Evolutionary conservation across 2,113 vertebrate genomes (phyloP).

Genomic region (Mastomys coucha): DNA sequence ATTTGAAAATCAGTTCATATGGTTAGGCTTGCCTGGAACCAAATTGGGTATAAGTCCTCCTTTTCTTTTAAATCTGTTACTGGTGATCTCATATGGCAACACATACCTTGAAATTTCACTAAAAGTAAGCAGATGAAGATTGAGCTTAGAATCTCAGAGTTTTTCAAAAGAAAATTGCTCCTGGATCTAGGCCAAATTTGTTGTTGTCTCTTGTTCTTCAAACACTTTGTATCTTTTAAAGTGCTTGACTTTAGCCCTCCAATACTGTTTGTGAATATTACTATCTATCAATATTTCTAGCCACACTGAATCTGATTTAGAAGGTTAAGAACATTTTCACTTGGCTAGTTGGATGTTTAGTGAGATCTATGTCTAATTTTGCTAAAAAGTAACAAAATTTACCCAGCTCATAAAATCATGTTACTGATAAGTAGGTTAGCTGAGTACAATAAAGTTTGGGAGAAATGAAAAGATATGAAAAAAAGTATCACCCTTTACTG

Average conservation of each 20-base stretch:
- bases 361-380: constrained; percentile 52
- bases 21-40: background rate
- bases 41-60: background rate
- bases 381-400: constrained; percentile 39
- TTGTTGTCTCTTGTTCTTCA: constrained; percentile 43
- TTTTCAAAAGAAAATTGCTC: constrained; percentile 11
- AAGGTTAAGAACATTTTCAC: constrained; percentile 52
- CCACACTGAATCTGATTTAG: constrained; percentile 18
- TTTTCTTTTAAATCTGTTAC: background rate
- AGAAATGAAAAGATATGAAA: background rate
- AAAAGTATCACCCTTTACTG: background rate
- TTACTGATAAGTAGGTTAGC: background rate
- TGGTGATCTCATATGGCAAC: background rate
- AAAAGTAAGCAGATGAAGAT: background rate
- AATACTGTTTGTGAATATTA: constrained; percentile 3
- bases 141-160: constrained; percentile 16
- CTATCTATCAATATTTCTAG: constrained; percentile 20
- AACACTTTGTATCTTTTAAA: constrained; percentile 45
- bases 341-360: constrained; percentile 51
- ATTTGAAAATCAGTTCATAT: background rate
- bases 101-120: constrained; percentile 29
- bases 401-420: background rate
- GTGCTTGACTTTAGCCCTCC: constrained; percentile 29
- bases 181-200: background rate
- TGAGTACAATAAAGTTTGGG: background rate